phyloP scores from a whole-genome alignment of 2,797 vertebrate species.

The Anomalospiza imberbis region DNA sequence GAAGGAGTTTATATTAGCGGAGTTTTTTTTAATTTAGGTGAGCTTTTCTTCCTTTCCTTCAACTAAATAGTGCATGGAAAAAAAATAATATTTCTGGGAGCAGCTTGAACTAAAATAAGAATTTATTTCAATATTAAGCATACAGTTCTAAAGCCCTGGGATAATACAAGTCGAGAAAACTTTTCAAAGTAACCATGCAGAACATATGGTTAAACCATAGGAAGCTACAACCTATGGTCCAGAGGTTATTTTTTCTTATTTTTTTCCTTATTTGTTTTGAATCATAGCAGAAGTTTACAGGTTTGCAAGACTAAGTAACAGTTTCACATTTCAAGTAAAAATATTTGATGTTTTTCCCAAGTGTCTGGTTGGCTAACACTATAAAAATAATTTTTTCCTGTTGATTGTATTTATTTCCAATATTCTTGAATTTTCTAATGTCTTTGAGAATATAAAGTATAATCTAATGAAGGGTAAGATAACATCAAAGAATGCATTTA shows the following conservation, averaged over 20 bases:
- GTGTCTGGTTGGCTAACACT: not conserved
- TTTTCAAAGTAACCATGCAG: not conserved
- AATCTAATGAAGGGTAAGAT: not conserved
- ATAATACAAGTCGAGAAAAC: not conserved
- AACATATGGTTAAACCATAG: not conserved
- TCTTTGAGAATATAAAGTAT: not conserved
- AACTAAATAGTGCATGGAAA: not conserved
- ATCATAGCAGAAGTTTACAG: not conserved
- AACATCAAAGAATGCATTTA: not conserved
- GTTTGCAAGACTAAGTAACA: not conserved
- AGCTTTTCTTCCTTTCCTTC: not conserved
- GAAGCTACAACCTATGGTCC: not conserved
- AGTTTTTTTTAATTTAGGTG: not conserved
- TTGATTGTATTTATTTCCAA: not conserved
- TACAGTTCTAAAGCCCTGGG: not conserved
- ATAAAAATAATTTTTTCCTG: fast-evolving
- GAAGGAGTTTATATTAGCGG: not conserved
- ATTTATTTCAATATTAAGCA: constrained; percentile 33
- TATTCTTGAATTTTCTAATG: not conserved
- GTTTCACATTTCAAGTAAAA: not conserved
- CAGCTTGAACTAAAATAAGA: not conserved
- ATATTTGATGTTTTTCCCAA: not conserved
- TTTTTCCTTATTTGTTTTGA: not conserved
- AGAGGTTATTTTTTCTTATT: not conserved
- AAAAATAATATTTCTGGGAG: not conserved